These are phyloP conservation scores for Ictalurus furcatus DNA, from an alignment of 2,113 vertebrate genomes.

Conservation along the genomic window DNA sequence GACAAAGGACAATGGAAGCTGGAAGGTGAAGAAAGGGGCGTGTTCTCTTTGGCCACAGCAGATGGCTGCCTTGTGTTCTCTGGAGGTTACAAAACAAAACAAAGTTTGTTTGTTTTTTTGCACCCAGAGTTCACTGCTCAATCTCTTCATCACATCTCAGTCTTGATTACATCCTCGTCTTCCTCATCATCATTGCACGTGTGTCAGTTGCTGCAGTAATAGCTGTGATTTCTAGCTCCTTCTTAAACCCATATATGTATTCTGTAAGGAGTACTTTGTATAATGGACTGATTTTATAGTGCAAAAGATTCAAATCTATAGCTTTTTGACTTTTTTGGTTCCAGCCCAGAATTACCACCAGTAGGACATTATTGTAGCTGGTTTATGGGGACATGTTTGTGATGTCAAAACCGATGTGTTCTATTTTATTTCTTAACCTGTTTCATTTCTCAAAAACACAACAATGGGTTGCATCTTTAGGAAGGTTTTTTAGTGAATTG, in stretches of 20 bases:
- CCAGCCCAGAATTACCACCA: neutral
- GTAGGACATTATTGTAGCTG: neutral
- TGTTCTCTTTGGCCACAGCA: conserved; percentile 21
- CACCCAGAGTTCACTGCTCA: neutral
- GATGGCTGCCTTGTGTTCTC: conserved; percentile 42
- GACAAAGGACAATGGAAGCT: neutral
- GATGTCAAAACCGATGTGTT: neutral
- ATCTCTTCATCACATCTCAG: neutral
- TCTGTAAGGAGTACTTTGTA: neutral
- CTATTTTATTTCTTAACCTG: neutral
- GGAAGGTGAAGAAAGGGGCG: conserved; percentile 1
- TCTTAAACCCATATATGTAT: neutral
- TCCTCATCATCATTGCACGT: neutral
- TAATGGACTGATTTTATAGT: neutral
- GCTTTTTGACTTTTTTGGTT: neutral
- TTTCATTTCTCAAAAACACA: neutral
- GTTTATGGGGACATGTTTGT: neutral
- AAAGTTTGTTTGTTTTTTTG: neutral
- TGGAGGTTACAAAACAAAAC: conserved; percentile 44
- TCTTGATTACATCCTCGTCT: neutral
- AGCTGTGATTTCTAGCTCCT: neutral
- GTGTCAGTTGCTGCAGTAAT: neutral
- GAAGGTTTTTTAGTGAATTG: neutral
- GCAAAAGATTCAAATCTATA: neutral
- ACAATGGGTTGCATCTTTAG: neutral